Percentiles rank a stretch among this genome's conserved stretches.
phyloP scores from a whole-genome alignment of 2,113 vertebrate genomes.

The Nothoprocta pentlandii region DNA sequence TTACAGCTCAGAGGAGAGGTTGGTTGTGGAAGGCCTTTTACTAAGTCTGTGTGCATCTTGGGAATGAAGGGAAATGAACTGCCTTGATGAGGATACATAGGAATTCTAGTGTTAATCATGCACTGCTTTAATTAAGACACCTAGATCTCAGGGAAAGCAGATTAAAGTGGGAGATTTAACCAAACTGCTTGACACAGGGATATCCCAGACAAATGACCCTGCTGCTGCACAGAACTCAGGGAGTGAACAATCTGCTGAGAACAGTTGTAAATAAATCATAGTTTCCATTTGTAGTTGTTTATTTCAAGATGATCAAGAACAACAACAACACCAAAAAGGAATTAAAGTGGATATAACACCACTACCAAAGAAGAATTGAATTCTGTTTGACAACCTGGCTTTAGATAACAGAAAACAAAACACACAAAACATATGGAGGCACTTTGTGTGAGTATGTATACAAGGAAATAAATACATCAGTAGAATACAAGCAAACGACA shows the following conservation, averaged over 20 bases:
- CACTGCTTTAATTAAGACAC: background rate
- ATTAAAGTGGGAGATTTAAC: background rate
- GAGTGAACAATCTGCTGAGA: background rate
- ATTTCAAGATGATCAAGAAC: background rate
- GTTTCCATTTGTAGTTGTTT: background rate
- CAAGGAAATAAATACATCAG: background rate
- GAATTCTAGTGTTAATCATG: background rate
- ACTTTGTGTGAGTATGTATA: background rate
- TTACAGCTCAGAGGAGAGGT: background rate
- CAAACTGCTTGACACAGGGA: background rate
- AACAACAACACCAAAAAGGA: background rate
- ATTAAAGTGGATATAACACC: constrained; percentile 1
- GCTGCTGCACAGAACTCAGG: background rate
- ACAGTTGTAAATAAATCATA: background rate
- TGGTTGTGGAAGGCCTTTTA: background rate
- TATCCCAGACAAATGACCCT: background rate
- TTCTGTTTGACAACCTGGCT: constrained; percentile 15
- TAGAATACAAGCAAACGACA: background rate
- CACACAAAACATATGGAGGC: background rate
- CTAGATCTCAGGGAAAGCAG: background rate
- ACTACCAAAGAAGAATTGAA: background rate
- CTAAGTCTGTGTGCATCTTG: background rate
- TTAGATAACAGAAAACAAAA: background rate
- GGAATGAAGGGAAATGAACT: background rate
- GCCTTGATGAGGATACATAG: background rate